phyloP scores from a whole-genome alignment of 2,113 vertebrate genomes.

The Atlantisia rogersi region DNA sequence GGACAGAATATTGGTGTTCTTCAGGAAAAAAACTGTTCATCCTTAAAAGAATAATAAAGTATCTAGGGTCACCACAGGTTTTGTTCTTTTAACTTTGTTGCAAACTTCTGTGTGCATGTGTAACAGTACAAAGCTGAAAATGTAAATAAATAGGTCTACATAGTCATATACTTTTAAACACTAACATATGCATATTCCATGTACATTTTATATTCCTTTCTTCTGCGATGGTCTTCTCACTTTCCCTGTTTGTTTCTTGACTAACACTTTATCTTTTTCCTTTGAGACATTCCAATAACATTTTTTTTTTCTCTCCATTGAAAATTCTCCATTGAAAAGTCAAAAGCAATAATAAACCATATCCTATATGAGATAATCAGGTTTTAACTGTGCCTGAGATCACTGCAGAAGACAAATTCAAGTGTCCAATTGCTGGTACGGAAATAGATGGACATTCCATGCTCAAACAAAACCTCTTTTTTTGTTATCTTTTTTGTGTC shows the following conservation, averaged over 20 bases:
- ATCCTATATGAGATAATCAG: background rate
- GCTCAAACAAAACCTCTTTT: accelerated
- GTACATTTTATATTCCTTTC: background rate
- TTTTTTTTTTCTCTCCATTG: background rate
- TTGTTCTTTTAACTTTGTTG: background rate
- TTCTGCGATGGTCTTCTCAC: background rate
- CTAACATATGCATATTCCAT: background rate
- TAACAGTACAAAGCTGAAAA: background rate
- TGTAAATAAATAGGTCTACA: background rate
- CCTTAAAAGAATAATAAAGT: background rate
- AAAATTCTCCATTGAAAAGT: background rate
- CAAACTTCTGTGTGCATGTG: background rate
- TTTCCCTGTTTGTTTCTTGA: background rate
- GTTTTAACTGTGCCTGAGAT: background rate
- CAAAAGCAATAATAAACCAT: background rate
- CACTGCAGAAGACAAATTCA: background rate
- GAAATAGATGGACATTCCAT: background rate
- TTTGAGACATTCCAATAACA: background rate
- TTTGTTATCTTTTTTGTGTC: background rate
- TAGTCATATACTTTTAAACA: background rate
- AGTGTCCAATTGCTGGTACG: background rate
- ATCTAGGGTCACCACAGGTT: background rate
- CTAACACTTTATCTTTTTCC: background rate
- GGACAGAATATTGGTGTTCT: background rate
- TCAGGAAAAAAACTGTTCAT: background rate